A percentile compares a stretch with the other conserved stretches of the same genome.
Evolutionary conservation across 2,888 invertebrate genomes (phyloP).

Genomic region (Aporophyla lueneburgensis): DNA sequence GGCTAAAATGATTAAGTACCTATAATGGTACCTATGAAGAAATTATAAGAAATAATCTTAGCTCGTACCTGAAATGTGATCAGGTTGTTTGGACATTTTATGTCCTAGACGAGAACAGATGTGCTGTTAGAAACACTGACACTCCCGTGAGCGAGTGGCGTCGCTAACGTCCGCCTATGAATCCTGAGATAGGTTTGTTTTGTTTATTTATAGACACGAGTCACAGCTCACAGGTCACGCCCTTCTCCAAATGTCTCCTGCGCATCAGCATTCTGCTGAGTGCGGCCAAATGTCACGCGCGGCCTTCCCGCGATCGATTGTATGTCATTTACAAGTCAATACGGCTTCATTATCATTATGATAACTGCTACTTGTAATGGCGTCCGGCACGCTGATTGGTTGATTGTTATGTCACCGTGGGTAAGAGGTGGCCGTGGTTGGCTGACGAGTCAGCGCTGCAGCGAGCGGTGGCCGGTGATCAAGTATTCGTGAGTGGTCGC

Average conservation of each 20-base stretch:
- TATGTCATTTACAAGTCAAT: conserved; percentile 3
- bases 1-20: background rate
- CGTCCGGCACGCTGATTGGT: conserved; percentile 10
- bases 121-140: background rate
- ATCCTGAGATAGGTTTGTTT: background rate
- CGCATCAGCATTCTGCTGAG: conserved; percentile 7
- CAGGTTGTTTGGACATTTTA: background rate
- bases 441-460: conserved; percentile 8
- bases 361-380: conserved; percentile 4
- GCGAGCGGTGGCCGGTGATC: background rate
- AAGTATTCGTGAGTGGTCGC: conserved; percentile 9
- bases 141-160: background rate
- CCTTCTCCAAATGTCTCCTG: conserved; percentile 17
- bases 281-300: conserved; percentile 1
- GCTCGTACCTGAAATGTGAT: background rate
- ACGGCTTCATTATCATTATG: conserved; percentile 24
- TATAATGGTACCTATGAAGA: too few species aligned
- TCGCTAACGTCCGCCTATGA: background rate
- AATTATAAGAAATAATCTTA: too few species aligned
- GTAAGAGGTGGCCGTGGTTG: background rate
- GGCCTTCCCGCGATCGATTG: background rate
- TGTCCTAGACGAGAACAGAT: background rate
- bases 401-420: conserved; percentile 9
- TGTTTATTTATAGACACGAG: background rate
- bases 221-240: conserved; percentile 9